Percentiles rank a stretch among this genome's conserved stretches.
Conservation (phyloP, 2,797 vertebrate species). For the Morelia viridis region DNA sequence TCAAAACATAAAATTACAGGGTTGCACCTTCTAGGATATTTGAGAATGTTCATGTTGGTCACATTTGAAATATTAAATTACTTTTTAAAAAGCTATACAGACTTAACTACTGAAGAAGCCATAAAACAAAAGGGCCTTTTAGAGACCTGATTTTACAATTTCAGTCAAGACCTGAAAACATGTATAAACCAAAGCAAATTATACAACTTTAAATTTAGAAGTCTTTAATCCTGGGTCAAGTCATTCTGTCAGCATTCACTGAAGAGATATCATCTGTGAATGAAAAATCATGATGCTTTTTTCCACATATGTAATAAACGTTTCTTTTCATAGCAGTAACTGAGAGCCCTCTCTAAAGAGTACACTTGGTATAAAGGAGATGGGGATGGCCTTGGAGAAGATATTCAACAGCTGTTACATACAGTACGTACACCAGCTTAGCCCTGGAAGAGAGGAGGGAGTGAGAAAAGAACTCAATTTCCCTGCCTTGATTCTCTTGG, state of each 20-base stretch:
- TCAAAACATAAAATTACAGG: background rate
- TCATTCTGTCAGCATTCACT: background rate
- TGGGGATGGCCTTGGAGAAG: too few species aligned
- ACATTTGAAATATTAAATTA: background rate
- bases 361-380: too few species aligned
- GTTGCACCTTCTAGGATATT: background rate
- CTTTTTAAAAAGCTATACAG: background rate
- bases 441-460: too few species aligned
- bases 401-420: too few species aligned
- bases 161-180: background rate
- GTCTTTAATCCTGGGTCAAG: background rate
- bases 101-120: too few species aligned
- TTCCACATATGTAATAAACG: background rate
- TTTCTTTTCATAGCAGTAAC: background rate
- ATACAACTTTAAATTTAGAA: background rate
- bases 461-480: too few species aligned
- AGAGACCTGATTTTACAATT: too few species aligned
- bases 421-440: too few species aligned
- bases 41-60: background rate
- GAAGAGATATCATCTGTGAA: background rate
- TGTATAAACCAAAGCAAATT: background rate
- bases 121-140: too few species aligned
- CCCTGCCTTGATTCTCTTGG: too few species aligned
- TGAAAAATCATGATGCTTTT: background rate
- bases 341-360: rapidly evolving